phyloP scores from a whole-genome alignment of 1,140 invertebrate species.

The Polypedilum vanderplanki region DNA sequence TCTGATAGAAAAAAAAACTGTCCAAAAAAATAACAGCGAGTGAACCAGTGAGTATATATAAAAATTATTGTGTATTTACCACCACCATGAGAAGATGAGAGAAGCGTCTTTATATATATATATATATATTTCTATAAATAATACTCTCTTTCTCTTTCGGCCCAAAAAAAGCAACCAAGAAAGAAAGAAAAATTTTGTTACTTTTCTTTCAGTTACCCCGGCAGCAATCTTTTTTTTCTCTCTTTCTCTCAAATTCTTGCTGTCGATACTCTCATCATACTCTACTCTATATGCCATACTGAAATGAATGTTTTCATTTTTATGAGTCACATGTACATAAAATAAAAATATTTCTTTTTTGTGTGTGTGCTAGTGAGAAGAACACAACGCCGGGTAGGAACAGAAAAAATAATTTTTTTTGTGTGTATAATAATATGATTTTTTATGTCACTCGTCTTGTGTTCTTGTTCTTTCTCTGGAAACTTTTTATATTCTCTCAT shows the following conservation, averaged over 20 bases:
- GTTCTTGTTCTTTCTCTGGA: background rate
- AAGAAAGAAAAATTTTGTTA: background rate
- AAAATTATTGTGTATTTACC: too few relatives aligned
- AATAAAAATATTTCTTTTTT: background rate
- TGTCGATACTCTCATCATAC: background rate
- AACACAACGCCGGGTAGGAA: slow-evolving; percentile 16
- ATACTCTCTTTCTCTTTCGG: too few relatives aligned
- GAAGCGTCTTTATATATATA: background rate
- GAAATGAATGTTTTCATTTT: slow-evolving; percentile 24
- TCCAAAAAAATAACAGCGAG: slow-evolving; percentile 30
- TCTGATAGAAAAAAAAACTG: slow-evolving; percentile 32
- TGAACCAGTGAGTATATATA: too few relatives aligned
- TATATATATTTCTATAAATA: background rate
- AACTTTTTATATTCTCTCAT: too few relatives aligned
- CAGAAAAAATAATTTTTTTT: background rate
- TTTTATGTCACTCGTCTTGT: slow-evolving; percentile 7
- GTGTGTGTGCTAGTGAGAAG: background rate
- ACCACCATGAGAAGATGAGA: background rate
- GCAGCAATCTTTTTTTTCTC: too few relatives aligned
- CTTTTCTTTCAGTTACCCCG: too few relatives aligned
- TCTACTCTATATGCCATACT: slow-evolving; percentile 4
- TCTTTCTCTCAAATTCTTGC: background rate
- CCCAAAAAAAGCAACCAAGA: background rate
- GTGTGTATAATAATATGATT: slow-evolving; percentile 17
- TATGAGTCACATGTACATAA: slow-evolving; percentile 12